Evolutionary conservation across 2,888 invertebrate species (phyloP), one percentile per base, ranked within the genome.

Genomic region (Melieria picta): DNA sequence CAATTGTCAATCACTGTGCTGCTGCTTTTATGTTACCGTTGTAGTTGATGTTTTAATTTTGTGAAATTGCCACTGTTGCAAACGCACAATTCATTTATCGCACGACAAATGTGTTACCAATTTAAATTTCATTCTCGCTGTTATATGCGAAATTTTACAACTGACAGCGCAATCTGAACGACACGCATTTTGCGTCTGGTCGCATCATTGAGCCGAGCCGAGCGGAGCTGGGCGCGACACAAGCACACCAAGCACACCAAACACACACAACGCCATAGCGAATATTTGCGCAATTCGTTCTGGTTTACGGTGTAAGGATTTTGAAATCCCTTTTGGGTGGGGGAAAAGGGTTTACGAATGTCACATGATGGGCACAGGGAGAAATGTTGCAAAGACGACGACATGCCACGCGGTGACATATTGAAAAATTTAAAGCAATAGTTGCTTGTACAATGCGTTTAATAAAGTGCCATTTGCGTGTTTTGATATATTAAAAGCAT

Each of bases 1-100:
- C 68, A 80, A 75, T 72, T 77, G 77, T 77, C 77, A 78, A 78
- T 79, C 83, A 84, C 76, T 82, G 79, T 79, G 79, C 79, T 73
- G 77, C 77, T 30, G 30, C 75, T 78, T 77, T 77, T 48, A 70
- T 72, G 72, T 69, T 77, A 76, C 68, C 74, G 73, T 68, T 75
- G 76, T 78, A 78, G 78, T 77, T 66, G 69, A 55, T 56, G 45
- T 47, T 45, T 67, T 67, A 60, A 60, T 50, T 67, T 69, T 46
- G 16, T 67, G 72, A 30, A 30, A 30, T 30, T 30, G 69, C 72
- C 65, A 69, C 57, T 69, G 69, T 56, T 69, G 57, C 62, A 63
- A 67, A 78, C 30, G 30, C 30, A 77, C 79, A 81, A 79, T 82
- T 78, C 79, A 82, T 81, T 83, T 81, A 76, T 77, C 69, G 77